Percentiles rank a stretch among this genome's conserved stretches.
These are phyloP conservation scores for Onychomys leucogaster DNA, from an alignment of 2,797 vertebrate species.

Conservation along the genomic window DNA sequence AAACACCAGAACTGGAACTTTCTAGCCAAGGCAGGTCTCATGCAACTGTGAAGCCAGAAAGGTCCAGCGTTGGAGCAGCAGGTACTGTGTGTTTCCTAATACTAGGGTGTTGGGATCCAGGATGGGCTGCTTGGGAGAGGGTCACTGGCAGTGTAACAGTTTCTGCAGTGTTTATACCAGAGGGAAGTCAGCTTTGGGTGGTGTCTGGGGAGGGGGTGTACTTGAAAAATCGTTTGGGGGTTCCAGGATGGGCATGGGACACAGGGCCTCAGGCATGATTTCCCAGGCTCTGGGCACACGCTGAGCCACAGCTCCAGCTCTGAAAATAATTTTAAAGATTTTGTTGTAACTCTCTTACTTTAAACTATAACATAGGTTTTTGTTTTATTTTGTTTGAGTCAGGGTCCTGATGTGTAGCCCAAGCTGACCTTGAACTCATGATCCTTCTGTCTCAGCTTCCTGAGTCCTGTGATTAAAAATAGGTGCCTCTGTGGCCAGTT, in stretches of 20 bases:
- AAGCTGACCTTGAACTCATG: neutral
- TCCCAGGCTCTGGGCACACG: neutral
- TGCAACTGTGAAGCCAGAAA: constrained; percentile 9
- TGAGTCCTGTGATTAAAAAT: neutral
- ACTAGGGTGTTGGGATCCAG: constrained; percentile 4
- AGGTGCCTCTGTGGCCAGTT: neutral
- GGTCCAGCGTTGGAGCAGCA: constrained; percentile 36
- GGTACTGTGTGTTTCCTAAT: constrained; percentile 56
- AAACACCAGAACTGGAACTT: constrained; percentile 30
- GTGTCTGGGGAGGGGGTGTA: neutral
- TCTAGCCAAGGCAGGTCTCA: constrained; percentile 14
- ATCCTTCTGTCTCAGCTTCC: neutral
- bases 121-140: neutral
- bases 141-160: neutral
- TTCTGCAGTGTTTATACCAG: constrained; percentile 3
- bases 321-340: constrained; percentile 32
- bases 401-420: neutral
- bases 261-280: too few relatives aligned
- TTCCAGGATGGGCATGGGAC: neutral
- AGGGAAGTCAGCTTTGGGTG: neutral
- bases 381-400: neutral
- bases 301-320: neutral
- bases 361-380: neutral
- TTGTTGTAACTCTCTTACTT: neutral
- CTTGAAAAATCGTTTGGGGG: neutral